A percentile compares a stretch with the other conserved stretches of the same genome.
These are phyloP conservation scores for Alectura lathami DNA, from an alignment of 2,113 vertebrate genomes.

Conservation along the genomic window DNA sequence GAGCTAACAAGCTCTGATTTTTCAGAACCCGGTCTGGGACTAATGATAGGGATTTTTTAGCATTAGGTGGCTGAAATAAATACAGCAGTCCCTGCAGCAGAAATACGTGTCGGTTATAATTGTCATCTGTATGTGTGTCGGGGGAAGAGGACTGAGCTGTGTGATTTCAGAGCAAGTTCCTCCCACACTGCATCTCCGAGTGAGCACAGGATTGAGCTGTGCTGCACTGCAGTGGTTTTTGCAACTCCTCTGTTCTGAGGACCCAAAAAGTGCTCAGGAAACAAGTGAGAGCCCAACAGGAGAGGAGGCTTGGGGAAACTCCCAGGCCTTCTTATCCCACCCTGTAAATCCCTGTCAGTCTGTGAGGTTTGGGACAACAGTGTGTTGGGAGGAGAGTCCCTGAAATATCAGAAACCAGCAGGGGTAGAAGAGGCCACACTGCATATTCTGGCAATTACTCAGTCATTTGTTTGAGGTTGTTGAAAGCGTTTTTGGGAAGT, in stretches of 20 bases:
- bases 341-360: background rate
- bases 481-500: background rate
- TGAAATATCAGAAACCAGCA: background rate
- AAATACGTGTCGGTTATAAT: background rate
- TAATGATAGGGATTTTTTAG: background rate
- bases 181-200: background rate
- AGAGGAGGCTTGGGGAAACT: background rate
- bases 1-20: background rate
- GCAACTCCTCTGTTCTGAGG: background rate
- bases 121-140: background rate
- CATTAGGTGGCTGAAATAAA: background rate
- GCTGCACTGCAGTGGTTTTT: constrained; percentile 31
- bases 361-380: background rate
- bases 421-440: background rate
- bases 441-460: constrained; percentile 8
- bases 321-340: background rate
- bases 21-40: background rate
- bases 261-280: background rate
- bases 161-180: constrained; percentile 16
- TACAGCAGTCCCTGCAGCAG: constrained; percentile 5
- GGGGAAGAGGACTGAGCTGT: background rate
- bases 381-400: background rate
- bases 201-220: background rate
- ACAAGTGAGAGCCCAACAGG: background rate
- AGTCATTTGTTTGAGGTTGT: background rate